Conservation (phyloP, 2,797 vertebrate species). For the Pipistrellus kuhlii region DNA sequence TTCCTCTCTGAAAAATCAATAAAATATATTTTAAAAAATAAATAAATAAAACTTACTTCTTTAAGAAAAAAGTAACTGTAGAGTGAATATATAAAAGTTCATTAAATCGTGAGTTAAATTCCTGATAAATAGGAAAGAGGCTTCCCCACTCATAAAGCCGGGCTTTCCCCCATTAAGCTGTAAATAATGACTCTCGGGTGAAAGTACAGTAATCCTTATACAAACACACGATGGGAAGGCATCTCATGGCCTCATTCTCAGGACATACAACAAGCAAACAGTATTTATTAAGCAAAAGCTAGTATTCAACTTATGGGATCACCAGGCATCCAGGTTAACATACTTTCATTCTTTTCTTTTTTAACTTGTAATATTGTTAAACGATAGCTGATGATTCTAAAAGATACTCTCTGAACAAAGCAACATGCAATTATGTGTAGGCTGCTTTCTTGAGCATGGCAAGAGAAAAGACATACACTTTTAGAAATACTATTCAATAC, state of each 20-base stretch:
- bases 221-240: not conserved
- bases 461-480: not conserved
- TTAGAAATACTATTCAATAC: not conserved
- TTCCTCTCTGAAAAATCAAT: too few relatives aligned
- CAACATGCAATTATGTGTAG: not conserved
- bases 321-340: not conserved
- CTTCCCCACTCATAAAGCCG: not conserved
- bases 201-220: not conserved
- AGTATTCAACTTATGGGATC: not conserved
- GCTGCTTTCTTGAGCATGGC: not conserved
- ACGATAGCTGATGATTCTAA: not conserved
- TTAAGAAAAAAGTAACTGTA: constrained; percentile 8
- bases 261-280: not conserved
- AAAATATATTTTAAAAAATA: too few relatives aligned
- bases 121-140: not conserved
- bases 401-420: constrained; percentile 7
- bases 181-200: not conserved
- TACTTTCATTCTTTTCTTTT: not conserved
- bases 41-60: not conserved
- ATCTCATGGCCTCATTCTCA: not conserved
- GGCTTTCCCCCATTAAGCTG: not conserved
- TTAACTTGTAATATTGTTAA: not conserved
- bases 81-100: not conserved
- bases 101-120: constrained; percentile 28
- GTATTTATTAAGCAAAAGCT: constrained; percentile 5